These are phyloP conservation scores for Aphrocallistes beatrix DNA, from an alignment of 37 sponge, comb jelly and placozoan species.

Conservation along the genomic window DNA sequence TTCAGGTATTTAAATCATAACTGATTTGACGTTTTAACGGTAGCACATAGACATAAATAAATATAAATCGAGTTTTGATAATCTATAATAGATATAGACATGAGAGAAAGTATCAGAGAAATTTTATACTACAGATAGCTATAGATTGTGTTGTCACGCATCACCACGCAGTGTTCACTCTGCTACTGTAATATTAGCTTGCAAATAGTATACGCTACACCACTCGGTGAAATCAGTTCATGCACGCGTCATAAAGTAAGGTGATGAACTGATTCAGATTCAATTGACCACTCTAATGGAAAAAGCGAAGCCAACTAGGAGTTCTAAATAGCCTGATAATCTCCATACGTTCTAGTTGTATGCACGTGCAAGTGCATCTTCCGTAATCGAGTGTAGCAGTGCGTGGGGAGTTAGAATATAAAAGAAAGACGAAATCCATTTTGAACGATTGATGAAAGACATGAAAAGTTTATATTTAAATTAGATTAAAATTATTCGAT, in stretches of 20 bases:
- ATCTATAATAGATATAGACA: too few relatives aligned
- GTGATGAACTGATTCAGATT: constrained; percentile 17
- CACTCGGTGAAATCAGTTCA: constrained; percentile 1
- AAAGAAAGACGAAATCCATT: not conserved
- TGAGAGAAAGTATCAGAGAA: too few relatives aligned
- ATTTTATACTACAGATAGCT: too few relatives aligned
- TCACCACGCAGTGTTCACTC: too few relatives aligned
- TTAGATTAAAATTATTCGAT: not conserved
- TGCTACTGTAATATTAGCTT: too few relatives aligned
- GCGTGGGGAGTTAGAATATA: not conserved
- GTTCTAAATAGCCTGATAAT: not conserved
- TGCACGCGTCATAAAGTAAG: constrained; percentile 14
- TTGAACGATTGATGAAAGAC: not conserved
- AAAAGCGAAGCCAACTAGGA: not conserved
- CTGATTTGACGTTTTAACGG: too few relatives aligned
- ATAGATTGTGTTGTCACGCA: too few relatives aligned
- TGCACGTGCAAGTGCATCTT: constrained; percentile 11
- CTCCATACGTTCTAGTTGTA: not conserved
- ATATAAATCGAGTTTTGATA: too few relatives aligned
- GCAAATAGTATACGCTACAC: too few relatives aligned
- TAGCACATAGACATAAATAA: too few relatives aligned
- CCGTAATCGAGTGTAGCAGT: not conserved
- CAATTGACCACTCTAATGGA: not conserved
- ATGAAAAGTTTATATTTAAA: not conserved
- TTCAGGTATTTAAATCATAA: too few relatives aligned